phyloP scores from a whole-genome alignment of 2,888 invertebrate genomes.

The Diaprepes abbreviatus region DNA sequence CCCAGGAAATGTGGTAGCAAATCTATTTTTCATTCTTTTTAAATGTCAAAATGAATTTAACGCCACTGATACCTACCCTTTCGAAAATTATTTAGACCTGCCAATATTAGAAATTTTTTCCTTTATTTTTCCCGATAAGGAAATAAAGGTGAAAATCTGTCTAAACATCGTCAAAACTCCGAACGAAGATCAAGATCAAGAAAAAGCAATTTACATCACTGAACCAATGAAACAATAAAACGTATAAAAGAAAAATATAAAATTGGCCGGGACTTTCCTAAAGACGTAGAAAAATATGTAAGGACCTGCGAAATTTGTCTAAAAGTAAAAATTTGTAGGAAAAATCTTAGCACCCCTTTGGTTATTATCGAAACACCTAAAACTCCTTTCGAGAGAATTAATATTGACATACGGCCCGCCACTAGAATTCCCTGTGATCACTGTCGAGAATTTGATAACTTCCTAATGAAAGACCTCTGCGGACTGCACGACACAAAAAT shows the following conservation, averaged over 20 bases:
- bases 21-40: not conserved
- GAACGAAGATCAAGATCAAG: constrained; percentile 24
- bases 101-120: not conserved
- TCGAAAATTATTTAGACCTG: constrained; percentile 37
- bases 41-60: no score
- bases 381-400: constrained; percentile 16
- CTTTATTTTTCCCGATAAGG: constrained; percentile 26
- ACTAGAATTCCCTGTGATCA: no score
- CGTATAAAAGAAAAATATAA: constrained; percentile 41
- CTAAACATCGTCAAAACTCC: constrained; percentile 26
- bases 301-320: constrained; percentile 28
- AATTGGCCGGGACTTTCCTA: constrained; percentile 30
- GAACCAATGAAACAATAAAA: constrained; percentile 39
- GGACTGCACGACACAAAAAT: no score
- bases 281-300: constrained; percentile 5
- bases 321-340: constrained; percentile 25
- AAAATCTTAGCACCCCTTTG: constrained; percentile 17
- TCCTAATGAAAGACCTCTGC: no score
- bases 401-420: no score
- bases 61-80: constrained; percentile 10
- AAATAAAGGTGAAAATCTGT: constrained; percentile 27
- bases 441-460: no score
- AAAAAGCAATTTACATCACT: constrained; percentile 30
- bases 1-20: not conserved
- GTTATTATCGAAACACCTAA: constrained; percentile 3